Evolutionary conservation across 2,888 invertebrate species (phyloP), one percentile per base, ranked within the genome.

Genomic region (Callyntrura guangdongensis): DNA sequence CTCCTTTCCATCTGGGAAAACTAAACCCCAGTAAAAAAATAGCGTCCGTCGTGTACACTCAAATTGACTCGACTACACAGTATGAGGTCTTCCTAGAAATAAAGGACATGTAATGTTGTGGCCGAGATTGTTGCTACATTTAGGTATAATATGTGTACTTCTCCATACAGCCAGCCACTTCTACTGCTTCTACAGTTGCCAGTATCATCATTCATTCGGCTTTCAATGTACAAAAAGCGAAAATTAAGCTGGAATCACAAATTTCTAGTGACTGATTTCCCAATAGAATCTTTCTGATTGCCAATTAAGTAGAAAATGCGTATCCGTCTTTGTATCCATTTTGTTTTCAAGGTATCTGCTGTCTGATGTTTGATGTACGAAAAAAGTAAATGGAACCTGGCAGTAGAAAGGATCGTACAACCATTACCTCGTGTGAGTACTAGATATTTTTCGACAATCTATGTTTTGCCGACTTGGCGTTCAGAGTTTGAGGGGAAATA

Each of bases 201-300:
- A 36, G 6, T 12, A 12, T 14, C 36, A 27, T 17, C n/a, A 27
- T 17, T 17, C 17, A 0, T 17, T 25, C 14, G 0, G 11, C 47
- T 53, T 77, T 22, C 53, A 53, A 17, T 47, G 17, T 45, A 45
- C 72, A n/a, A n/a, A 45, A 27, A 53, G 49, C 45, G 45, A 47
- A 72, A 47, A 20, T 72, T 14, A 72, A 25, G 53, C 77, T 53
- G n/a, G 47, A 49, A 77, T 77, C 53, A 22, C 49, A 77, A 77
- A 47, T 77, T 77, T 77, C 77, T 49, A 77, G 20, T 77, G 77
- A 77, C 77, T 77, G 77, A 77, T 77, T 77, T 77, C 77, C 77
- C 77, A 53, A 53, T 49, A 77, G 77, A 49, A 53, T 77, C 77
- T 77, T 77, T 22, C 49, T 77, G 77, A 77, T 77, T 77, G 77